Conservation (phyloP, 2,113 vertebrate species). For the Clarias magur region DNA sequence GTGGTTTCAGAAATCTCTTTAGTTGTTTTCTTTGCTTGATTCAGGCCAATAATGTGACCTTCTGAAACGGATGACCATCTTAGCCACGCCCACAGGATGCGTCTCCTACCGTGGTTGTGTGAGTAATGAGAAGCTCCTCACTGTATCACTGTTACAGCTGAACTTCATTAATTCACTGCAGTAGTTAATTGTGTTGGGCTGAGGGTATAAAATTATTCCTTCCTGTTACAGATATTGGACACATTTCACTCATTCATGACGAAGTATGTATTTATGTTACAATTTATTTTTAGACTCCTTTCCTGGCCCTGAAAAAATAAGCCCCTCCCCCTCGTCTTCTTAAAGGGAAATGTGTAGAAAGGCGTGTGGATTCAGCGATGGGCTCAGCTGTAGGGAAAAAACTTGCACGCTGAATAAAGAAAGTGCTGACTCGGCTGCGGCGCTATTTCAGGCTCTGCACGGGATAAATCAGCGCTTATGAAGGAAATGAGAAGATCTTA, state of each 20-base stretch:
- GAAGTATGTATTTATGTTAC: background rate
- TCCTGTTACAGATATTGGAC: background rate
- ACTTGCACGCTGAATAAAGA: background rate
- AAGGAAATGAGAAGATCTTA: background rate
- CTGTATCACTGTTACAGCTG: no score
- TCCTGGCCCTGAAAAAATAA: background rate
- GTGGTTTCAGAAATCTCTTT: no score
- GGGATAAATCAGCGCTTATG: background rate
- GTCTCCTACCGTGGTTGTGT: no score
- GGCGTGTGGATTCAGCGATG: background rate
- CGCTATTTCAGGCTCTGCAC: background rate
- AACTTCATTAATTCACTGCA: background rate
- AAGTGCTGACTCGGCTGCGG: background rate
- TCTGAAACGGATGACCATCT: no score
- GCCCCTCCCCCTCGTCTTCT: background rate
- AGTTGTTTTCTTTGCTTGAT: no score
- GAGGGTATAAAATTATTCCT: no score
- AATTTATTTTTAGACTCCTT: background rate
- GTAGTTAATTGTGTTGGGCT: background rate
- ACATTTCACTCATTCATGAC: background rate
- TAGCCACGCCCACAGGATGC: no score
- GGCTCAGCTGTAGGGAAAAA: background rate
- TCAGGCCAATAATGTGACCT: no score
- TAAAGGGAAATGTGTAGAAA: background rate
- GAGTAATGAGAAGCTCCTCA: no score